Evolutionary conservation across 2,888 invertebrate genomes (phyloP).

Genomic region (Mayetiola destructor): DNA sequence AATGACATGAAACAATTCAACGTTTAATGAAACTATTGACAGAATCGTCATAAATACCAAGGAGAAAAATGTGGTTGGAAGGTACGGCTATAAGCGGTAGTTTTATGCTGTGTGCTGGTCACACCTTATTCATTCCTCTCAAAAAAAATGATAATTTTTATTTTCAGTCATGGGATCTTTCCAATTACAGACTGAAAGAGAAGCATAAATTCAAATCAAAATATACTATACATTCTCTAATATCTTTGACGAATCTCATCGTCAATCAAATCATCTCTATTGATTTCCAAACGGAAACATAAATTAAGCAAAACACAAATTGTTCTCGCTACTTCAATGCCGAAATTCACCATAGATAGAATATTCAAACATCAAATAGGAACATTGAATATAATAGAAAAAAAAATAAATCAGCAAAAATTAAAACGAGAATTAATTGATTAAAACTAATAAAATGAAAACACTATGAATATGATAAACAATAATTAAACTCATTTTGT

Average conservation of each 20-base stretch:
- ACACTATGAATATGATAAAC: background rate
- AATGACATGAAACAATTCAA: background rate
- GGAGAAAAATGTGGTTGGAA: background rate
- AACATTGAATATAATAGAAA: background rate
- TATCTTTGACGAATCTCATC: background rate
- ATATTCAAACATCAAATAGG: background rate
- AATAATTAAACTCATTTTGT: background rate
- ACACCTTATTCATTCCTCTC: background rate
- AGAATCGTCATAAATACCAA: too few relatives aligned
- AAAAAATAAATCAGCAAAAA: background rate
- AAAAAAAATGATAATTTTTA: too few relatives aligned
- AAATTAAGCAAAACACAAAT: background rate
- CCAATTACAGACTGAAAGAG: background rate
- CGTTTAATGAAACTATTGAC: background rate
- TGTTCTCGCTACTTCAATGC: background rate
- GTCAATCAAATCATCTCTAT: background rate
- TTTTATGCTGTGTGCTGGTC: conserved; percentile 3
- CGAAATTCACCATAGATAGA: background rate
- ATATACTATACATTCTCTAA: background rate
- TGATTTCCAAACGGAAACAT: background rate
- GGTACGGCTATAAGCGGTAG: background rate
- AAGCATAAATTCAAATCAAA: background rate
- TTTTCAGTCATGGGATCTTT: too few relatives aligned
- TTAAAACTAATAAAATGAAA: background rate
- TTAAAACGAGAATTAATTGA: background rate